These are phyloP conservation scores for Habropoda laboriosa DNA, from an alignment of 1,140 invertebrate genomes.

Conservation along the genomic window DNA sequence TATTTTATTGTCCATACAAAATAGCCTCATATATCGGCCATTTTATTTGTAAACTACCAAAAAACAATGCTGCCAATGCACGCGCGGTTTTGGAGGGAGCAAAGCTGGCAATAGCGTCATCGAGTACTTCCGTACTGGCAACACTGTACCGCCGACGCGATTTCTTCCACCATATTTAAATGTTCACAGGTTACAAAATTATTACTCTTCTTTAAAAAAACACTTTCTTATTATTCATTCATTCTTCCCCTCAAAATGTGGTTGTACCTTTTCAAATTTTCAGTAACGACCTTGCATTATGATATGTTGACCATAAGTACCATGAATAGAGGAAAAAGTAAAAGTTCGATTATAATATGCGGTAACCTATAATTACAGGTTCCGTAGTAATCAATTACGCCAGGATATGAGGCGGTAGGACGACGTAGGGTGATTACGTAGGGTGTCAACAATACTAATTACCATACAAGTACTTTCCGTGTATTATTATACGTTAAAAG, in stretches of 20 bases:
- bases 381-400: slow-evolving; percentile 22
- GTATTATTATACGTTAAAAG: neutral
- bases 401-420: neutral
- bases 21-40: slow-evolving; percentile 81
- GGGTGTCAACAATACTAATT: neutral
- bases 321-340: neutral
- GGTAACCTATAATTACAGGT: slow-evolving; percentile 35
- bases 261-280: too few relatives aligned
- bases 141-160: slow-evolving; percentile 66
- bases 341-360: neutral
- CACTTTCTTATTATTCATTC: neutral
- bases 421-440: neutral
- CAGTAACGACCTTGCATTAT: neutral
- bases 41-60: slow-evolving; percentile 82
- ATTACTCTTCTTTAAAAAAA: neutral
- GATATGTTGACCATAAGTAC: too few relatives aligned
- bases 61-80: slow-evolving; percentile 79
- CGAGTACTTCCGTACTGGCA: slow-evolving; percentile 70
- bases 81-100: slow-evolving; percentile 78
- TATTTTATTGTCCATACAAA: slow-evolving; percentile 80
- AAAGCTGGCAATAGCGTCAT: slow-evolving; percentile 68
- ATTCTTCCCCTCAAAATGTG: neutral
- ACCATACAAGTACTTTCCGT: neutral
- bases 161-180: slow-evolving; percentile 71
- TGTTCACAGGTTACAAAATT: slow-evolving; percentile 38